phyloP scores from a whole-genome alignment of 2,797 vertebrate species.

The Pagetopsis macropterus region DNA sequence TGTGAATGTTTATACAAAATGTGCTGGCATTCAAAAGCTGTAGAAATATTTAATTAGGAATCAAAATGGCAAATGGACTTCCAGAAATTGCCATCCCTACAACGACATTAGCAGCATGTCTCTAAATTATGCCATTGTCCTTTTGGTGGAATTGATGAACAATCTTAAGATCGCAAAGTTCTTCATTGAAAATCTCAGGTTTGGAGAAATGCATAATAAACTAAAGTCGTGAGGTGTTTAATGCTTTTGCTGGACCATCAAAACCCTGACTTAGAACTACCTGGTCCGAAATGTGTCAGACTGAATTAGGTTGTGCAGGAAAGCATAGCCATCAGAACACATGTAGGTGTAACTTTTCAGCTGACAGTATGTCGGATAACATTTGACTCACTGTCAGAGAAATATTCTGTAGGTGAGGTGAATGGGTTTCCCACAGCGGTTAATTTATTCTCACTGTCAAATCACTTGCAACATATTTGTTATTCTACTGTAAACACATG shows the following conservation, averaged over 20 bases:
- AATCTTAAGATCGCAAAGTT: background rate
- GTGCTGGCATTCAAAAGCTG: background rate
- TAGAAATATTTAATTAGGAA: background rate
- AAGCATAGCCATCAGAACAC: slow-evolving; percentile 10
- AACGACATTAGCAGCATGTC: background rate
- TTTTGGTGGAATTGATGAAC: background rate
- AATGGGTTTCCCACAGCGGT: slow-evolving; percentile 5
- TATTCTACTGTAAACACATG: background rate
- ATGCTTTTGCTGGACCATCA: background rate
- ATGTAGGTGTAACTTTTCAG: slow-evolving; percentile 6
- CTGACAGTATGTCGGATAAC: slow-evolving; percentile 2
- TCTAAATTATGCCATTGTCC: too few relatives aligned
- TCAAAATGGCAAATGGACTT: too few relatives aligned
- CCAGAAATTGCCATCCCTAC: too few relatives aligned
- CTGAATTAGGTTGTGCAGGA: slow-evolving; percentile 2
- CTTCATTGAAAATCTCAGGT: background rate
- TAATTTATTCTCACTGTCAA: background rate
- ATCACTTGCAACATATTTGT: slow-evolving; percentile 4
- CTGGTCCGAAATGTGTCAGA: slow-evolving; percentile 18
- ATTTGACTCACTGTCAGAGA: slow-evolving; percentile 33
- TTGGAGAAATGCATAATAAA: background rate
- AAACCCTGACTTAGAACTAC: background rate
- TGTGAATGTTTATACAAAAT: background rate
- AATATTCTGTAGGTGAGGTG: slow-evolving; percentile 7
- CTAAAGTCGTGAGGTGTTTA: background rate